phyloP scores from a whole-genome alignment of 1,140 invertebrate genomes.

The Drosophila nigrodunni region DNA sequence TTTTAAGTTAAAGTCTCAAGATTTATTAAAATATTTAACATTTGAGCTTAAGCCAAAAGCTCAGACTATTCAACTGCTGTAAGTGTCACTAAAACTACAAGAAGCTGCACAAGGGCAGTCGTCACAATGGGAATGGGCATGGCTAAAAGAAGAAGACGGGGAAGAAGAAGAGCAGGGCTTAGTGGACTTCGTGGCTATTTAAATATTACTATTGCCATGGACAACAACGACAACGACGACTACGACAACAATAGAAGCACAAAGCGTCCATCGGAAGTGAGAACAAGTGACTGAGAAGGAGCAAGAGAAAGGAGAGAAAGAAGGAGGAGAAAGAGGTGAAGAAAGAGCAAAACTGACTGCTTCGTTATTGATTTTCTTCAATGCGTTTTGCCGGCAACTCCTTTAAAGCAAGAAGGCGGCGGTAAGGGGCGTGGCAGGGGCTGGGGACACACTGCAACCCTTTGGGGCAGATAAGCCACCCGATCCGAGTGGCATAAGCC shows the following conservation, averaged over 20 bases:
- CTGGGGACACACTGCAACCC: conserved; percentile 16
- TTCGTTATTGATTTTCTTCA: conserved; percentile 68
- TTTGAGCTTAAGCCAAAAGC: not conserved
- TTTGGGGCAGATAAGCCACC: conserved; percentile 54
- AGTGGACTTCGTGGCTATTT: conserved; percentile 48
- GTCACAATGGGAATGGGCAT: not conserved
- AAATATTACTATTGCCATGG: conserved; percentile 73
- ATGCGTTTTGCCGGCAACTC: conserved; percentile 36
- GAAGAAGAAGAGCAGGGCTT: not conserved
- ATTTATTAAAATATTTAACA: too few relatives aligned
- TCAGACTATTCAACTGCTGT: not conserved
- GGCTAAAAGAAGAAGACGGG: not conserved
- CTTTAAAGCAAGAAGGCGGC: not conserved
- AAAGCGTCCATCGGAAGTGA: conserved; percentile 11
- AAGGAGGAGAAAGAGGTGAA: not conserved
- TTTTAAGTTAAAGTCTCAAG: too few relatives aligned
- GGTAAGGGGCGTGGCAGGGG: not conserved
- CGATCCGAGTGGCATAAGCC: conserved; percentile 62
- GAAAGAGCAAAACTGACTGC: not conserved
- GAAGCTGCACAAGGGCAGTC: conserved; percentile 36
- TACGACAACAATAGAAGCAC: conserved; percentile 51
- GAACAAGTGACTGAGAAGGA: not conserved
- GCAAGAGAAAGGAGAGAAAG: not conserved
- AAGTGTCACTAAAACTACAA: conserved; percentile 21
- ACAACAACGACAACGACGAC: conserved; percentile 33